Evolutionary conservation across 2,113 vertebrate genomes (phyloP).

Genomic region (Mustela lutreola): DNA sequence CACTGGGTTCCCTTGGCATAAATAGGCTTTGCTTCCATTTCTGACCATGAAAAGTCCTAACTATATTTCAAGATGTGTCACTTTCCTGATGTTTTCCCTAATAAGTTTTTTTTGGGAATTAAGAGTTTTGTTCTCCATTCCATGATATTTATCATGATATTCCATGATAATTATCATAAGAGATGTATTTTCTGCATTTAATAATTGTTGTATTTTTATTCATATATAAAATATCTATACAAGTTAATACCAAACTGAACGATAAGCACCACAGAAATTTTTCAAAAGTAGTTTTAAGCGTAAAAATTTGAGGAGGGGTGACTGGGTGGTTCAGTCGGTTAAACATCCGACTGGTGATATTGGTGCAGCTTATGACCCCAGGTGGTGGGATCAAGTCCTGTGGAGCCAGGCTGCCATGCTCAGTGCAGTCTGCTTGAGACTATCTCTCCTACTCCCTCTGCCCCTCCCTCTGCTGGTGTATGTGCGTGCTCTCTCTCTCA

Average conservation of each 20-base stretch:
- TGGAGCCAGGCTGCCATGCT: background rate
- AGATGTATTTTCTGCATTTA: background rate
- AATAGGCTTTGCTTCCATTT: background rate
- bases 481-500: too few species aligned
- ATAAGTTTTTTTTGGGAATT: background rate
- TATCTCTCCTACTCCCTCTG: too few species aligned
- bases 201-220: background rate
- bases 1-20: fast-evolving
- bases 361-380: too few species aligned
- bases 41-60: background rate
- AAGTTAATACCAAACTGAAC: background rate
- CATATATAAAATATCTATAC: background rate
- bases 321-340: background rate
- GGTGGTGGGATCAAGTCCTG: background rate
- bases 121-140: background rate
- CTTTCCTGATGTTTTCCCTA: background rate
- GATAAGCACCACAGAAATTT: background rate
- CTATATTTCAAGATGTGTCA: background rate
- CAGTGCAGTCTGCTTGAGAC: background rate
- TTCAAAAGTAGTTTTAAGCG: background rate
- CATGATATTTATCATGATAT: too few species aligned
- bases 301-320: background rate
- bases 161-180: background rate
- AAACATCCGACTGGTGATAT: background rate
- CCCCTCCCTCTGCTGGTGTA: too few species aligned